Base-by-base conservation (phyloP, 2,888 invertebrate genomes). In the Rotaria sp. region DNA sequence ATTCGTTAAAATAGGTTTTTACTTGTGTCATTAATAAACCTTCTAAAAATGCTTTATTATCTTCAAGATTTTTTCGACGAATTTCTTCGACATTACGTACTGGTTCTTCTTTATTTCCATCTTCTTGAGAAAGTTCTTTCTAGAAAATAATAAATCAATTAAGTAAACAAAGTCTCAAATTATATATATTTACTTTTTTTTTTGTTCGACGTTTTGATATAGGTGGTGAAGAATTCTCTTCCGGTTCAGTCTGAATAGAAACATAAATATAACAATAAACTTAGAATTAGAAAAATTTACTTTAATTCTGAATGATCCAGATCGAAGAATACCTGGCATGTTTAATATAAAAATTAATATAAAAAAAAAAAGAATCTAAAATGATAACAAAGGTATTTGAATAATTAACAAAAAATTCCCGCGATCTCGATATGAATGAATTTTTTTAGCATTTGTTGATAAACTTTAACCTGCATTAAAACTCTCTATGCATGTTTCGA, bases 21-120 rank as follows among this genome's bases (percentile, higher is more conserved):
- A 80, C 80, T 26, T 80, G 26, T 80, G 80, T 45, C n/a, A 80
- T 24, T 45, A 80, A 45, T 80, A 80, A 80, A 80, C 80, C 45
- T n/a, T 80, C 80, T 80, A 80, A 41, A 45, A 80, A 80, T 26
- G 45, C 45, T 80, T 45, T 41, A 5, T 80, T 80, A 15, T 41
- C 41, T 45, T 80, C 80, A 4, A 80, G 15, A 80, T 80, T 80
- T 45, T 80, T 80, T 80, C 45, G 45, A 80, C 80, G 80, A 26
- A 80, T 80, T 80, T 80, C 80, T 45, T 80, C 80, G 10, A 80
- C n/a, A 45, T 80, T 80, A 45, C 80, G 80, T 4, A 80, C 2
- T 2, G 80, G 80, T 80, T 67, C 67, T 7, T 67, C 67, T 35
- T 67, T 67, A 18, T 18, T 67, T 67, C 38, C 67, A 35, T 30